Evolutionary conservation across 2,888 invertebrate species (phyloP).

Genomic region (Polymixis flavicincta): DNA sequence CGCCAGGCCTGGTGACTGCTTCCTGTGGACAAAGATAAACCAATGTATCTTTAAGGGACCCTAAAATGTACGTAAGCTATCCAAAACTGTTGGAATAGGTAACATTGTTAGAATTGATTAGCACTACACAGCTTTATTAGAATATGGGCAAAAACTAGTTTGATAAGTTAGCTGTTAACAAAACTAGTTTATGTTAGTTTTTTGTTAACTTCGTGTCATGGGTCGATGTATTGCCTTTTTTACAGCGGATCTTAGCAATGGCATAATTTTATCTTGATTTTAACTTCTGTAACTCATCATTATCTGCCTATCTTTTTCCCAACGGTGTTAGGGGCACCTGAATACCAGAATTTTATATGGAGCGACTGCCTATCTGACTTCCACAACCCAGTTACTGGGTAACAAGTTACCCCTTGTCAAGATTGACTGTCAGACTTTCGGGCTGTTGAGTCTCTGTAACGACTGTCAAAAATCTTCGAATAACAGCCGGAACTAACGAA

Average conservation of each 20-base stretch:
- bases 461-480: not conserved
- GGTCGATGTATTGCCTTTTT: not conserved
- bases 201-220: not conserved
- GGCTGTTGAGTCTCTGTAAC: too few relatives aligned
- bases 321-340: not conserved
- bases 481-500: too few relatives aligned
- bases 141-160: not conserved
- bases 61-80: not conserved
- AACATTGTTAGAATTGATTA: not conserved
- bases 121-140: too few relatives aligned
- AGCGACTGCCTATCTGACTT: not conserved
- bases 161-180: too few relatives aligned
- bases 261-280: not conserved
- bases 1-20: constrained; percentile 54
- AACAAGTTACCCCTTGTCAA: not conserved
- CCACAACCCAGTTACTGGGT: not conserved
- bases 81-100: not conserved
- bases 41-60: not conserved
- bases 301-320: too few relatives aligned
- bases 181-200: too few relatives aligned
- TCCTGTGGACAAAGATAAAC: constrained; percentile 27
- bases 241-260: not conserved
- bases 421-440: not conserved
- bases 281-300: not conserved
- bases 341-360: not conserved